Percentiles rank a stretch among this genome's conserved stretches.
Evolutionary conservation across 2,888 invertebrate genomes (phyloP).

Genomic region (Drosophila mulleri): DNA sequence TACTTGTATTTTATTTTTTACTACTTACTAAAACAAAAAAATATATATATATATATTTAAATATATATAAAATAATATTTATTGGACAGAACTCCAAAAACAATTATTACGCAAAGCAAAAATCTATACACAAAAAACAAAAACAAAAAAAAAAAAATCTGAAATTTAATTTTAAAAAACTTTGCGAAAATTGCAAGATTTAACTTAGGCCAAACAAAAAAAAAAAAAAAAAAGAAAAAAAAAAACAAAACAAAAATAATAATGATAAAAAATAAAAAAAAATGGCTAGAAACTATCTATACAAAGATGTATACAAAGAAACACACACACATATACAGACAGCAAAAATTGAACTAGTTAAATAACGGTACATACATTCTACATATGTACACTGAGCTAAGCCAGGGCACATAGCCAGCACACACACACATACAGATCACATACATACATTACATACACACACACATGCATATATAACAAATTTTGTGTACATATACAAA

Average conservation of each 20-base stretch:
- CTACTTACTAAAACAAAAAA: constrained; percentile 46
- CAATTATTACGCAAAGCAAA: constrained; percentile 38
- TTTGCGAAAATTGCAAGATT: constrained; percentile 39
- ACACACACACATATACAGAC: constrained; percentile 24
- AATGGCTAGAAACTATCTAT: constrained; percentile 28
- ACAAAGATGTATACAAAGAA: constrained; percentile 22
- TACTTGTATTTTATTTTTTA: constrained; percentile 74
- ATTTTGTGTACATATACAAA: constrained; percentile 45
- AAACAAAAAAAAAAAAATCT: background rate
- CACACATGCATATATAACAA: constrained; percentile 23
- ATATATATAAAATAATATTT: too few relatives aligned
- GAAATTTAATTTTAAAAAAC: constrained; percentile 28
- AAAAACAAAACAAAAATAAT: background rate
- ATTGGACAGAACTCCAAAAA: constrained; percentile 74
- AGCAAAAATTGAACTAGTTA: constrained; percentile 38
- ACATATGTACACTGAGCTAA: constrained; percentile 69
- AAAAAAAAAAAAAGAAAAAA: background rate
- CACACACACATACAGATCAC: constrained; percentile 13
- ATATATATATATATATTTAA: background rate
- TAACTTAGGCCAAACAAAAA: constrained; percentile 33
- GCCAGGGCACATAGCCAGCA: constrained; percentile 32
- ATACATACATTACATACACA: constrained; percentile 13
- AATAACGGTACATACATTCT: constrained; percentile 72
- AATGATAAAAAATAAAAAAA: background rate
- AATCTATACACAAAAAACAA: constrained; percentile 1